Conservation (phyloP, 2,888 invertebrate genomes). For the Xestobium rufovillosum region DNA sequence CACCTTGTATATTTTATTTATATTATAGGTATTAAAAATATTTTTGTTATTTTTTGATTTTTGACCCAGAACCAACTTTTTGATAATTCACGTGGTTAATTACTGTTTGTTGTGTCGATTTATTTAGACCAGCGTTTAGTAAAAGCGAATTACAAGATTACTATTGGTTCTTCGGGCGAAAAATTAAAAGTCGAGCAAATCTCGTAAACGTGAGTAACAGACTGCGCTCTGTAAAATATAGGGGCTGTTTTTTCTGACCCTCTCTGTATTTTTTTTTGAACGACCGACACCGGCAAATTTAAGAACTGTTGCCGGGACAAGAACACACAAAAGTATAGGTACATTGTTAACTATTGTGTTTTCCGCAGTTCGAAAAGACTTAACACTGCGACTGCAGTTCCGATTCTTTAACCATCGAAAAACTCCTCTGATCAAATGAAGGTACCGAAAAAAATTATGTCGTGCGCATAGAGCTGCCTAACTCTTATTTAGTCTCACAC, state of each 20-base stretch:
- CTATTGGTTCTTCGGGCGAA: conserved; percentile 35
- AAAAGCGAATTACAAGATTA: conserved; percentile 41
- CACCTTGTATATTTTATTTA: no score
- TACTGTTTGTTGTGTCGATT: background rate
- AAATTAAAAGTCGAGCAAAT: conserved; percentile 40
- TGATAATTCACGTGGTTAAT: no score
- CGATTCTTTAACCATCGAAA: conserved; percentile 92
- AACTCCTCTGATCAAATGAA: conserved; percentile 77
- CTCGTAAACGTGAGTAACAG: no score
- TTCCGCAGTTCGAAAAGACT: conserved; percentile 89
- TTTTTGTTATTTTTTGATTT: no score
- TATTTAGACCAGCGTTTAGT: conserved; percentile 39
- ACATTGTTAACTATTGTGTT: conserved; percentile 19
- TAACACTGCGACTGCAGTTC: conserved; percentile 91
- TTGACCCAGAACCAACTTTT: no score
- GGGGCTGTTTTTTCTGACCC: no score
- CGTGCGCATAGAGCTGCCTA: conserved; percentile 8
- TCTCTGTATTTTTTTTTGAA: no score
- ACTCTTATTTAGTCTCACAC: no score
- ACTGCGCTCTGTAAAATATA: no score
- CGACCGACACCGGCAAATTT: no score
- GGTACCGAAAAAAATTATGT: conserved; percentile 35
- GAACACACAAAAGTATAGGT: conserved; percentile 7
- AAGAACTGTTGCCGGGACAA: no score
- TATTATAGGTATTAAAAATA: no score